Percentiles rank a stretch among this genome's conserved stretches.
These are phyloP conservation scores for Ciconia nigra DNA, from an alignment of 2,797 vertebrate species.

Conservation along the genomic window DNA sequence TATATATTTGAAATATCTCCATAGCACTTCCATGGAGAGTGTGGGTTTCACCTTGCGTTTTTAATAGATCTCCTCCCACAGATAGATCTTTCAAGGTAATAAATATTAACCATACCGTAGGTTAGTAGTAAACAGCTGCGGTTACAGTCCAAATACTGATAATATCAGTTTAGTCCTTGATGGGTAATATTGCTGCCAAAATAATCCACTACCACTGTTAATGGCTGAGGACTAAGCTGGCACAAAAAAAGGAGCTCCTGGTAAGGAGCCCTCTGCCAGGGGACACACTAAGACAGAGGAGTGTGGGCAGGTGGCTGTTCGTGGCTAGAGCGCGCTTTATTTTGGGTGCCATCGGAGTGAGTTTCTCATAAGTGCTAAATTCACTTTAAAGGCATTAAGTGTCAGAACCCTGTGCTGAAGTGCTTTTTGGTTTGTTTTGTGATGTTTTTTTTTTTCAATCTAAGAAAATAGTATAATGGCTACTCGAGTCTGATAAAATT, in stretches of 20 bases:
- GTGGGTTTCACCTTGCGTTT: not conserved
- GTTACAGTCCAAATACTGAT: constrained; percentile 10
- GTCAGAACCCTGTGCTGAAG: not conserved
- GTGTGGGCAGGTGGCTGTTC: not conserved
- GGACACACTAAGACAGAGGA: not conserved
- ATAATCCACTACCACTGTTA: not conserved
- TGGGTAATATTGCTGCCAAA: not conserved
- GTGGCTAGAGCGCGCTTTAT: not conserved
- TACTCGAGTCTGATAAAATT: not conserved
- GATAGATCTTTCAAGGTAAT: constrained; percentile 9
- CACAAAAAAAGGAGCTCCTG: not conserved
- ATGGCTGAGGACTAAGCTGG: not conserved
- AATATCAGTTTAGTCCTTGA: not conserved
- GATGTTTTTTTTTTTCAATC: not conserved
- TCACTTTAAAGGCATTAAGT: not conserved
- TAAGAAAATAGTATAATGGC: not conserved
- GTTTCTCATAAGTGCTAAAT: not conserved
- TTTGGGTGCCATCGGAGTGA: not conserved
- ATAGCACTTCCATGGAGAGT: not conserved
- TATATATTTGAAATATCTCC: constrained; percentile 16
- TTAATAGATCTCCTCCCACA: constrained; percentile 14
- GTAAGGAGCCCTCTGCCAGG: not conserved
- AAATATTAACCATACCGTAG: not conserved
- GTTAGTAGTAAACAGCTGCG: constrained; percentile 1
- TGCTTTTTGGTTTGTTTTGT: not conserved